Evolutionary conservation across 1,140 invertebrate genomes (phyloP).

Genomic region (Harpegnathos saltator): DNA sequence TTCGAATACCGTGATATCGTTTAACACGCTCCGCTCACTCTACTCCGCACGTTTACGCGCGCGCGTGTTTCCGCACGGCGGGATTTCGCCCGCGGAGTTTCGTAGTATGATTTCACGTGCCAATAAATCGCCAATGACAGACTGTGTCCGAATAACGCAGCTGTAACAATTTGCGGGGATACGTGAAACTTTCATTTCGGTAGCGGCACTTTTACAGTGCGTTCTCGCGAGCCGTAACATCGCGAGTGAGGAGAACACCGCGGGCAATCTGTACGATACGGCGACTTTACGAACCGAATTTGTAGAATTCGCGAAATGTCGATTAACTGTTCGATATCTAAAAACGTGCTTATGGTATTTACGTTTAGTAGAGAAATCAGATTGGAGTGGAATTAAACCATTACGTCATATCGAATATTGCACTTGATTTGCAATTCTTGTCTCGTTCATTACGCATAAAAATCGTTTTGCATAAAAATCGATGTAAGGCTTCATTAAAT

Average conservation of each 20-base stretch:
- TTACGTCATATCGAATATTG: no score
- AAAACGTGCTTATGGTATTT: neutral
- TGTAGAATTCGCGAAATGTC: constrained; percentile 20
- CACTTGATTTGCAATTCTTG: no score
- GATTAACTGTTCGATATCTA: neutral
- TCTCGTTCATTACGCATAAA: no score
- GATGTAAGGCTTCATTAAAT: neutral
- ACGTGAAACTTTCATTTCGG: constrained; percentile 42
- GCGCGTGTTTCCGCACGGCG: neutral
- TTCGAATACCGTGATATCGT: constrained; percentile 25
- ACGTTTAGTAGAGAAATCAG: neutral
- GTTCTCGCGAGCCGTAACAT: neutral
- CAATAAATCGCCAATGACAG: constrained; percentile 55
- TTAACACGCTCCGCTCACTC: constrained; percentile 26
- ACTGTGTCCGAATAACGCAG: constrained; percentile 36
- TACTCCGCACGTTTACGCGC: neutral
- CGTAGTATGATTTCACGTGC: constrained; percentile 48
- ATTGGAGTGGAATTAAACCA: neutral
- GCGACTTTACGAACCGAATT: constrained; percentile 15
- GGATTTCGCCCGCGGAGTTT: constrained; percentile 41
- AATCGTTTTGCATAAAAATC: no score
- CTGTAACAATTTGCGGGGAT: constrained; percentile 24
- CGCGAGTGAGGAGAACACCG: neutral
- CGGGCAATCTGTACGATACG: no score
- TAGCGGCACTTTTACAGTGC: constrained; percentile 5